These are phyloP conservation scores for Silurus glanis DNA, from an alignment of 2,113 vertebrate species.

Conservation along the genomic window DNA sequence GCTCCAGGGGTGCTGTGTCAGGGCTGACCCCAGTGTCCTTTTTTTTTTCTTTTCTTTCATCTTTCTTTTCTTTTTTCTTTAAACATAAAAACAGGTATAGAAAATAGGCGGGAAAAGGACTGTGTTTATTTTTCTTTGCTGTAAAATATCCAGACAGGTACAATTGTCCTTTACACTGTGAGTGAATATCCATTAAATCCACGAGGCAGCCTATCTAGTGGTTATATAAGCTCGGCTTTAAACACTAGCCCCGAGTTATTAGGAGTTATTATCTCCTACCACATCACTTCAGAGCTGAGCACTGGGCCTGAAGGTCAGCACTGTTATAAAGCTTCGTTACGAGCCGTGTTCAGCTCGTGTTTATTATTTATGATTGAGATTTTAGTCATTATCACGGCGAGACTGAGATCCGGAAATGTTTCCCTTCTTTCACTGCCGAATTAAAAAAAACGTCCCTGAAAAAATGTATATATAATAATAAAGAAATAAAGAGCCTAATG, in stretches of 20 bases:
- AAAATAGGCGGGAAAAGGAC: neutral
- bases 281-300: neutral
- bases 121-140: neutral
- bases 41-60: too few relatives aligned
- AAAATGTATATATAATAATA: neutral
- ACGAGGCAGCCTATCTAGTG: neutral
- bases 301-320: neutral
- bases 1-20: too few relatives aligned
- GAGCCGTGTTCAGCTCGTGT: neutral
- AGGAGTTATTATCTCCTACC: neutral
- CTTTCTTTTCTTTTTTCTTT: too few relatives aligned
- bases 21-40: too few relatives aligned
- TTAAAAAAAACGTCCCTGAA: neutral
- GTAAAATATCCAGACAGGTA: neutral
- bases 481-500: conserved; percentile 2
- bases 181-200: neutral
- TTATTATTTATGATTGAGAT: neutral
- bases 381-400: neutral
- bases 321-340: neutral
- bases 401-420: neutral
- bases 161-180: neutral
- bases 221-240: neutral
- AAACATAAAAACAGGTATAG: neutral
- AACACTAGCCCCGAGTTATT: neutral
- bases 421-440: neutral